Evolutionary conservation across 2,113 vertebrate genomes (phyloP), one percentile per base, ranked within the genome.

Genomic region (Sceloporus tristichus): DNA sequence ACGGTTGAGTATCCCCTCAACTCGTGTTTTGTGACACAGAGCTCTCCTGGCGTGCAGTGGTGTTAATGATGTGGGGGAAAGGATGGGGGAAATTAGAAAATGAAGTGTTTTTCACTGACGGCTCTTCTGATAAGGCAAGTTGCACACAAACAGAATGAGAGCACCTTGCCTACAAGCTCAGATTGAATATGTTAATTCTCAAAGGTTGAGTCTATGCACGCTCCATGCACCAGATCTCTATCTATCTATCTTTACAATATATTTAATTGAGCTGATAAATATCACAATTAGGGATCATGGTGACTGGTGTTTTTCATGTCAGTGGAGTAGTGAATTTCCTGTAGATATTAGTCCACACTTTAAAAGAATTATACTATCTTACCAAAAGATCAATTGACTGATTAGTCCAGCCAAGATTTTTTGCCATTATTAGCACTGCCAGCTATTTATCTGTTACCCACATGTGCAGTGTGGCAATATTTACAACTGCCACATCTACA

Each of bases 1-100:
- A 92, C 7, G 88, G 91, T 93, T 95, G 93, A 81, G 85, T 91
- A 89, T 92, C 85, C 42, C 89, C 79, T 78, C 89, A 66, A 82
- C 56, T 38, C 0, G 0, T 2, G 40, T 89, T 53, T 82, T 74
- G 76, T 88, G 93, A 82, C 91, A 93, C 0, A 0, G 86, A 85
- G 83, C 89, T 82, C 82, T 66, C 88, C 80, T 86, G 87, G 91
- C 79, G 48, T 1, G 84, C 86, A 85, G 5, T 0, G 0, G 83
- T 70, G 86, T 88, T 40, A 80, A 91, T 53, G 87, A 90, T 83
- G 66, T 53, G 86, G 86, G 21, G 42, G 74, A 80, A 68, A 70
- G 34, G 38, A 25, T 76, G 85, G 53, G 56, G 59, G 66, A 29
- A 59, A 75, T 89, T 73, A 81, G 42, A 66, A 76, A 85, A 59